phyloP scores from a whole-genome alignment of 2,797 vertebrate genomes.

The Falco biarmicus region DNA sequence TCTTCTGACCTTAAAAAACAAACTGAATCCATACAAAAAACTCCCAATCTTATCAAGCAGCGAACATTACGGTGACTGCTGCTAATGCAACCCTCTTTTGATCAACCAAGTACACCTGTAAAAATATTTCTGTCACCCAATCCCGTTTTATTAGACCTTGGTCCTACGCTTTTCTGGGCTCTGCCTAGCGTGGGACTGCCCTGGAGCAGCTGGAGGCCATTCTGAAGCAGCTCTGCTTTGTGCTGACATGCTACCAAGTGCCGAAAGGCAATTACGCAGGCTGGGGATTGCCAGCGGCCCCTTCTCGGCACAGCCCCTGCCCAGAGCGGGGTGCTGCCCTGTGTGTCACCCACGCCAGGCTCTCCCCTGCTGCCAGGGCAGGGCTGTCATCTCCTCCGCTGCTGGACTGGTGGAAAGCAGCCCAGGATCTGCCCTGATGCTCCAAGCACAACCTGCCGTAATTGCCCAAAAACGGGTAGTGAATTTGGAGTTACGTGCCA shows the following conservation, averaged over 20 bases:
- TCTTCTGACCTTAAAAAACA: constrained; percentile 1
- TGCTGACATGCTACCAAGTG: not conserved
- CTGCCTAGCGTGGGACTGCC: not conserved
- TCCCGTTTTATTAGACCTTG: not conserved
- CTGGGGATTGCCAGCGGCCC: constrained; percentile 24
- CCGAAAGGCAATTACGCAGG: not conserved
- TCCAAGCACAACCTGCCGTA: too few relatives aligned
- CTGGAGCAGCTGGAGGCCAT: not conserved
- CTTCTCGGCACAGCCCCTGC: not conserved
- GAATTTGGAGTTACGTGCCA: not conserved
- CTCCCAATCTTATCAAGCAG: not conserved
- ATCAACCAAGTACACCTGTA: not conserved
- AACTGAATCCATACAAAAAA: not conserved
- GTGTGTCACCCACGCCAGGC: not conserved
- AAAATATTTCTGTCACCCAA: not conserved
- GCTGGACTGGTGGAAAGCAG: not conserved
- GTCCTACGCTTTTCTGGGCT: not conserved
- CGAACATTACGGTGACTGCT: accelerated
- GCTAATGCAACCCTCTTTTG: not conserved
- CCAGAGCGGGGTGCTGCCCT: not conserved
- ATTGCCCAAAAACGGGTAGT: accelerated
- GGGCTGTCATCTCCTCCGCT: not conserved
- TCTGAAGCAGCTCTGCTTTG: constrained; percentile 22
- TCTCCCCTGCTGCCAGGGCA: not conserved
- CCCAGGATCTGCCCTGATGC: not conserved